These are phyloP conservation scores for Diaphora mendica DNA, from an alignment of 2,888 invertebrate species.

Conservation along the genomic window DNA sequence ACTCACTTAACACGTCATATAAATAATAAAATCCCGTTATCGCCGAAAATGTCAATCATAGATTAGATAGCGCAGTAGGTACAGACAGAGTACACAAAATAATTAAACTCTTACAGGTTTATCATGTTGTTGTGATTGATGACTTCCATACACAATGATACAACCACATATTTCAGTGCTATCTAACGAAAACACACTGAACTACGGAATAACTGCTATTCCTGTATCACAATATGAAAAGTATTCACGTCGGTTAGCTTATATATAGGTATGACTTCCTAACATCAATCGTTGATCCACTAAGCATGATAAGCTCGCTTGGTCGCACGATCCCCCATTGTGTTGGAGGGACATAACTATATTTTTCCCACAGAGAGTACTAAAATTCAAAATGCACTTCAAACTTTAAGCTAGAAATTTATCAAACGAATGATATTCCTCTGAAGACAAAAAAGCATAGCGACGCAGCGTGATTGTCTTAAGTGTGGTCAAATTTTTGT, in stretches of 20 bases:
- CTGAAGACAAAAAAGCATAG: too few relatives aligned
- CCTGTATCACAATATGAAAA: too few relatives aligned
- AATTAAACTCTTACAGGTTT: background rate
- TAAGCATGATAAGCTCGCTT: too few relatives aligned
- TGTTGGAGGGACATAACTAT: too few relatives aligned
- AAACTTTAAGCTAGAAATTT: background rate
- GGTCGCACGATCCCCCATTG: too few relatives aligned
- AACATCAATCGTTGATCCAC: too few relatives aligned
- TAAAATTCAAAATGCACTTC: background rate
- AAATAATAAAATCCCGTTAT: background rate
- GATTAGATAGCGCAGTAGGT: background rate
- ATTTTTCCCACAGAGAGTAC: background rate
- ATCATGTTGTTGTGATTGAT: background rate
- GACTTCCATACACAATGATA: background rate
- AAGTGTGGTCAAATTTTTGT: constrained; percentile 79
- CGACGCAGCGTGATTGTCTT: constrained; percentile 64
- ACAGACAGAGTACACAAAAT: too few relatives aligned
- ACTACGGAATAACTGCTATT: too few relatives aligned
- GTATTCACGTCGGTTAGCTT: too few relatives aligned
- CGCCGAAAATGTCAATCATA: background rate
- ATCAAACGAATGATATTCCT: background rate
- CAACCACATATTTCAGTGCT: too few relatives aligned
- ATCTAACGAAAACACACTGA: too few relatives aligned
- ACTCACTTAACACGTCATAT: background rate
- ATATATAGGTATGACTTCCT: too few relatives aligned